Evolutionary conservation across 2,888 invertebrate genomes (phyloP).

Genomic region (Pocota personata): DNA sequence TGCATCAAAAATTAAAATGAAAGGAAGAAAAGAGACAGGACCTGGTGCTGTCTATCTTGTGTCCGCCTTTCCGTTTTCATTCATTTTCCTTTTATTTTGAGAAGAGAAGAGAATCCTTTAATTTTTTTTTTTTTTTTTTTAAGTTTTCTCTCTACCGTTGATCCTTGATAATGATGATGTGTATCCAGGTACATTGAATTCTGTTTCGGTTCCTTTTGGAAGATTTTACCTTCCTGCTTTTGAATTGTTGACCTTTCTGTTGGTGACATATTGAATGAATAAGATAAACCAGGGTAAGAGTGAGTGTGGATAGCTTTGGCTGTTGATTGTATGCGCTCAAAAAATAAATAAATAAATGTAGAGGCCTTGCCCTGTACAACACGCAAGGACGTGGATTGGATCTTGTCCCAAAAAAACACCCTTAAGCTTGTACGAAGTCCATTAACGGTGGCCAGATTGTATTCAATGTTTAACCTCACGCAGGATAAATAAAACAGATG

Average conservation of each 20-base stretch:
- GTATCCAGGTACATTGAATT: constrained; percentile 42
- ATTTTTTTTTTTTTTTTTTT: neutral
- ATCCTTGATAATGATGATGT: constrained; percentile 55
- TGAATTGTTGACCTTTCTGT: constrained; percentile 51
- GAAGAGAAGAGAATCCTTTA: constrained; percentile 10
- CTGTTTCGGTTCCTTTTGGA: constrained; percentile 40
- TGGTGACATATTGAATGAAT: constrained; percentile 38
- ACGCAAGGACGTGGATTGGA: constrained; percentile 25
- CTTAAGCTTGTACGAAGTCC: constrained; percentile 34
- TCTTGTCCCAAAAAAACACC: constrained; percentile 34
- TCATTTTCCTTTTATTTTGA: neutral
- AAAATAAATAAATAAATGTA: neutral
- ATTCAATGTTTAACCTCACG: constrained; percentile 56
- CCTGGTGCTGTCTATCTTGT: constrained; percentile 17
- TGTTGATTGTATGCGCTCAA: neutral
- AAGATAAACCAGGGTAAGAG: neutral
- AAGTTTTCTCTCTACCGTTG: neutral
- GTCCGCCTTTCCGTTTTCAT: constrained; percentile 4
- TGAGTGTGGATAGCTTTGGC: neutral
- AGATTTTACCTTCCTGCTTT: constrained; percentile 24
- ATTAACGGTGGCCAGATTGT: constrained; percentile 33
- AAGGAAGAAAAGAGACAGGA: neutral
- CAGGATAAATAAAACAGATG: constrained; percentile 56
- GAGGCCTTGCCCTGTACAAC: constrained; percentile 21
- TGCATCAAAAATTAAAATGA: constrained; percentile 63